Percentiles rank a stretch among this genome's conserved stretches.
phyloP scores from a whole-genome alignment of 2,888 invertebrate species.

The Hypomecis punctinalis region DNA sequence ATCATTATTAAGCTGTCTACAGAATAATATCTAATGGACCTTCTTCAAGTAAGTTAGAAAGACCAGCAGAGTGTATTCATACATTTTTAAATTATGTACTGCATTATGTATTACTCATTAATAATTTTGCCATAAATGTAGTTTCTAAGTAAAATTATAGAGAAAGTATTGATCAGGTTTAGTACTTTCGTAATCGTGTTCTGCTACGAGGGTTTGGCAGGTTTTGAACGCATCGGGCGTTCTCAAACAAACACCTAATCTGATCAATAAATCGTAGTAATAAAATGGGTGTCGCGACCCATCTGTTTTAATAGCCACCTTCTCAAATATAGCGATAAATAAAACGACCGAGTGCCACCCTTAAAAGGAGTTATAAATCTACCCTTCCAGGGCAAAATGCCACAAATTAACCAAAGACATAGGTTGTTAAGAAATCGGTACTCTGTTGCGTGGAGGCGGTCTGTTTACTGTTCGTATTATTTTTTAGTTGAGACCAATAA shows the following conservation, averaged over 20 bases:
- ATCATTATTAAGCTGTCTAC: too few species aligned
- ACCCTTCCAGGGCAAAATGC: conserved; percentile 49
- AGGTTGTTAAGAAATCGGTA: conserved; percentile 35
- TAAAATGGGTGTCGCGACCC: conserved; percentile 51
- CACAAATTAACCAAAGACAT: conserved; percentile 45
- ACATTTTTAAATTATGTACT: too few species aligned
- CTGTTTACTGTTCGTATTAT: conserved; percentile 21
- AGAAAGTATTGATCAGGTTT: too few species aligned
- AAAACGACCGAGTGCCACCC: conserved; percentile 57
- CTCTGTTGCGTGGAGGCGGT: conserved; percentile 31
- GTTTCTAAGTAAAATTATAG: too few species aligned
- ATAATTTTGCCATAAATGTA: too few species aligned
- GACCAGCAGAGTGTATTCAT: too few species aligned
- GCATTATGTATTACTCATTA: too few species aligned
- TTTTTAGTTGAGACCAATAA: conserved; percentile 23
- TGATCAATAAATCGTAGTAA: conserved; percentile 54
- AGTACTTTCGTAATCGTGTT: too few species aligned
- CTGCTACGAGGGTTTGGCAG: neutral
- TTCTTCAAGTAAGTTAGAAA: too few species aligned
- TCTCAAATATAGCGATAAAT: conserved; percentile 78
- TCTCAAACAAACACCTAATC: conserved; percentile 32
- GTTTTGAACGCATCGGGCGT: conserved; percentile 3
- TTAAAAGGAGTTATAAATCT: conserved; percentile 66
- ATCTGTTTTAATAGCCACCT: conserved; percentile 66
- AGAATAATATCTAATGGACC: too few species aligned